Evolutionary conservation across 2,797 vertebrate species (phyloP).

Genomic region (Huso huso): DNA sequence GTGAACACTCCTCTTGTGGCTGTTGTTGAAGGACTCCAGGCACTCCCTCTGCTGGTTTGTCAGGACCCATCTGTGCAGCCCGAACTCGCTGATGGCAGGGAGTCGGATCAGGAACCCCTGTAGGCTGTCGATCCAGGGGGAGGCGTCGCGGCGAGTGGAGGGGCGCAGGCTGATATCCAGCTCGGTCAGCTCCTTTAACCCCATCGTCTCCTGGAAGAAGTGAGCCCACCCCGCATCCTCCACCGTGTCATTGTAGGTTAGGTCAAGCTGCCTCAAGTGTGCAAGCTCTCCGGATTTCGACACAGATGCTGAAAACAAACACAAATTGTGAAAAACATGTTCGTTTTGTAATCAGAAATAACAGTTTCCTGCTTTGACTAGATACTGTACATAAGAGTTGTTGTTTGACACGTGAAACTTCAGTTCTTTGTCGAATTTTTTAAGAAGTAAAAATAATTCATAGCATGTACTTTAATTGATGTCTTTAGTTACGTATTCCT

Average conservation of each 20-base stretch:
- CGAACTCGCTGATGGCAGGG: conserved; percentile 55
- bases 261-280: conserved; percentile 58
- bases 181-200: conserved; percentile 56
- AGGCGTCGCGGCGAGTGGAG: conserved; percentile 34
- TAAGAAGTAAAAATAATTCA: too few species aligned
- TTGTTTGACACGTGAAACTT: too few species aligned
- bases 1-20: conserved; percentile 44
- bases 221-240: conserved; percentile 57
- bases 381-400: too few species aligned
- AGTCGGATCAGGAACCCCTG: conserved; percentile 53
- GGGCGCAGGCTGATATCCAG: conserved; percentile 74
- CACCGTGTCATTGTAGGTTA: conserved; percentile 71
- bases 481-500: too few species aligned
- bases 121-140: conserved; percentile 63
- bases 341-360: too few species aligned
- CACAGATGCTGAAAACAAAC: conserved; percentile 42
- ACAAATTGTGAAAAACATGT: background rate
- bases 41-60: conserved; percentile 39
- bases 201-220: conserved; percentile 50
- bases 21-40: conserved; percentile 45
- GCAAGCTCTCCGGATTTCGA: conserved; percentile 48
- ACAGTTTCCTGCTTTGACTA: too few species aligned
- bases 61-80: conserved; percentile 62
- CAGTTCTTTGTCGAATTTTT: too few species aligned
- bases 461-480: too few species aligned